Evolutionary conservation across 2,888 invertebrate genomes (phyloP), one percentile per base, ranked within the genome.

Genomic region (Lasioglossum leucozonium): DNA sequence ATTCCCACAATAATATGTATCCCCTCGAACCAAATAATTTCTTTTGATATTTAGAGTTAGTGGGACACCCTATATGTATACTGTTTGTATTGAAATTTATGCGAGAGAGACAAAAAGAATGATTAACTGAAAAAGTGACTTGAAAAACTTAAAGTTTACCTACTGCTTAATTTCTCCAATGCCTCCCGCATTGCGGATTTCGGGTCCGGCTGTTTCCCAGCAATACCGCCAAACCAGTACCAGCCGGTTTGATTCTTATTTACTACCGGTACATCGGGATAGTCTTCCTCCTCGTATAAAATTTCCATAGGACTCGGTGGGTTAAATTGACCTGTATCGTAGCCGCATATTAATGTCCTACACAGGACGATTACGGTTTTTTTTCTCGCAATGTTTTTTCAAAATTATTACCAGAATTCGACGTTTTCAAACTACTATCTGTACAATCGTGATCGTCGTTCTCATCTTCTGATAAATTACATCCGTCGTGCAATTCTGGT

Each of bases 201-300:
- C 16, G 97, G 96, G 93, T 97, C 96, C 22, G 95, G 93, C 77
- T 97, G 96, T 91, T 96, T 96, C 37, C 98, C 98, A 86, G 97
- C 96, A 81, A 98, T 96, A 58, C 98, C 98, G 34, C 98, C 97
- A 78, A 98, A 96, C 96, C 98, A 98, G 94, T 97, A 96, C 98
- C 98, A 98, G 71, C 98, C 98, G 85, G 97, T 97, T 92, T 96
- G 96, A 95, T 97, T 97, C 73, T 96, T 96, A 84, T 96, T 96
- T 85, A 96, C 96, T 91, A 96, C 95, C 82, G 97, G 96, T 89
- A 96, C 96, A 93, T 97, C 97, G 51, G 96, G 95, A 75, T 97
- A 96, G 34, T 96, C 96, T 90, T 96, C 96, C 91, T 95, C 96
- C 91, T 97, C 97, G 75, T 95, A 95, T 84, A 96, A 96, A 88